phyloP scores from a whole-genome alignment of 2,113 vertebrate species.

The Mungos mungo region DNA sequence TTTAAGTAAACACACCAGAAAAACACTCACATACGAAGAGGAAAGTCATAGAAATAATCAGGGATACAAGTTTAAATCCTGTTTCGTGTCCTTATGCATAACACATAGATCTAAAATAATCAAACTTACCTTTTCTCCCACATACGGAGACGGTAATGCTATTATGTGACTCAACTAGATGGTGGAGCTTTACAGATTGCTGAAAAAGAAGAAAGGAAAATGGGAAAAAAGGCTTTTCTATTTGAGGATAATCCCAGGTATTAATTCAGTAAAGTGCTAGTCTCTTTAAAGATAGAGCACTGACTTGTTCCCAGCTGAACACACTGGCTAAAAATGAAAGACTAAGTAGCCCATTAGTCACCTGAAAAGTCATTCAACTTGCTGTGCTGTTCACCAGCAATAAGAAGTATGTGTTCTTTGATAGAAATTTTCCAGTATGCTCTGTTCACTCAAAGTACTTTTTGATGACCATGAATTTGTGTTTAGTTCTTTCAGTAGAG shows the following conservation, averaged over 20 bases:
- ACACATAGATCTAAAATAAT: slow-evolving; percentile 13
- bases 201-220: slow-evolving; percentile 80
- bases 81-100: slow-evolving; percentile 4
- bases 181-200: slow-evolving; percentile 89
- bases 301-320: not conserved
- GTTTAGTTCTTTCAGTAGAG: not conserved
- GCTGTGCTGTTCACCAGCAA: not conserved
- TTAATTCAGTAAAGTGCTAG: not conserved
- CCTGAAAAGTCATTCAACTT: not conserved
- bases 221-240: slow-evolving; percentile 49
- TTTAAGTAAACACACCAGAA: slow-evolving; percentile 20
- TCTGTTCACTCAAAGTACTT: not conserved
- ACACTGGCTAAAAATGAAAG: not conserved
- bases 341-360: not conserved
- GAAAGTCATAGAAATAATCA: not conserved
- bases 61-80: not conserved
- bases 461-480: not conserved
- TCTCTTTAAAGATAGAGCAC: not conserved
- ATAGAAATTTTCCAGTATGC: not conserved
- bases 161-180: slow-evolving; percentile 87
- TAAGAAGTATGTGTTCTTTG: not conserved
- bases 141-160: slow-evolving; percentile 84
- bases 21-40: not conserved
- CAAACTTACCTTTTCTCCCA: slow-evolving; percentile 84
- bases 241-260: not conserved